Percentiles rank a stretch among this genome's conserved stretches.
Evolutionary conservation across 1,140 invertebrate species (phyloP).

Genomic region (Drosophila albomicans): DNA sequence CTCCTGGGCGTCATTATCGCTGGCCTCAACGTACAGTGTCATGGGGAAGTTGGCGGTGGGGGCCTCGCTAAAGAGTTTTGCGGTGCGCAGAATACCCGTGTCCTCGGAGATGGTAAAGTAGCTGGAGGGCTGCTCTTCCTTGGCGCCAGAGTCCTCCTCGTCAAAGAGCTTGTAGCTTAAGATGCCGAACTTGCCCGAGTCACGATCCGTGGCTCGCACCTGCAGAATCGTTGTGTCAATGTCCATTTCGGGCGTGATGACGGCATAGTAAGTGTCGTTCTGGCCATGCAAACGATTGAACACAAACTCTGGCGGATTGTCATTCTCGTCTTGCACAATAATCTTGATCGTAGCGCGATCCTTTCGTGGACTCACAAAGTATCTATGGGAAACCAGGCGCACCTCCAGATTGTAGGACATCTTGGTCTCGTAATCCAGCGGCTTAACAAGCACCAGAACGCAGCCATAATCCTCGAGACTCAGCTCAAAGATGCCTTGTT

Average conservation of each 20-base stretch:
- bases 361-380: conserved; percentile 90
- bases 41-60: conserved; percentile 89
- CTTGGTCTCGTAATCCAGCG: conserved; percentile 91
- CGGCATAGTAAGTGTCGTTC: conserved; percentile 89
- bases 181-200: conserved; percentile 92
- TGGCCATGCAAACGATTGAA: conserved; percentile 86
- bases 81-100: conserved; percentile 91
- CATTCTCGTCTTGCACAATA: conserved; percentile 94
- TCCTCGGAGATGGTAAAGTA: conserved; percentile 91
- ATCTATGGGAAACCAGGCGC: conserved; percentile 90
- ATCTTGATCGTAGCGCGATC: conserved; percentile 91
- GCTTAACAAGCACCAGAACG: conserved; percentile 89
- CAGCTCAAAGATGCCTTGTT: conserved; percentile 90
- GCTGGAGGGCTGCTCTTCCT: conserved; percentile 85
- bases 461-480: conserved; percentile 92
- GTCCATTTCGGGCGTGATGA: conserved; percentile 89
- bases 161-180: conserved; percentile 88
- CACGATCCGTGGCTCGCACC: conserved; percentile 91
- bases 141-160: conserved; percentile 85
- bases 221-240: conserved; percentile 91
- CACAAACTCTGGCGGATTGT: conserved; percentile 93
- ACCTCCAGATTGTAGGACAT: conserved; percentile 91
- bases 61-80: conserved; percentile 89
- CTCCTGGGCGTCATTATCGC: conserved; percentile 77
- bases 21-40: conserved; percentile 89